Percentiles rank a stretch among this genome's conserved stretches.
phyloP scores from a whole-genome alignment of 1,140 invertebrate species.

The Rhopalosiphum padi region DNA sequence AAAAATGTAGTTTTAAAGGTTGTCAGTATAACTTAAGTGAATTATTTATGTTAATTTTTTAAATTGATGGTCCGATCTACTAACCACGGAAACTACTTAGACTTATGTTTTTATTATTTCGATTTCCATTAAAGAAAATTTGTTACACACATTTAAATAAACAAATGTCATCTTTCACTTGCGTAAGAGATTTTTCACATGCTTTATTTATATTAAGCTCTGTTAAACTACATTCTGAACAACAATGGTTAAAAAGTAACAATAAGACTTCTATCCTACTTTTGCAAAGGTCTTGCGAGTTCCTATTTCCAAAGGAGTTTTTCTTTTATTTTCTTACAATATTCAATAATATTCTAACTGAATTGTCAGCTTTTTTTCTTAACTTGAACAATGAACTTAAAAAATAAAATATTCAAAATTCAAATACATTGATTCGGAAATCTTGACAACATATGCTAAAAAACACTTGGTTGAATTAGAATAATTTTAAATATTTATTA shows the following conservation, averaged over 20 bases:
- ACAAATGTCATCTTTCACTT: background rate
- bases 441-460: background rate
- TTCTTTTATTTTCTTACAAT: background rate
- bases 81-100: background rate
- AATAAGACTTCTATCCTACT: background rate
- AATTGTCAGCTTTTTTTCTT: background rate
- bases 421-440: background rate
- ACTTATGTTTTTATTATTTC: slow-evolving; percentile 1
- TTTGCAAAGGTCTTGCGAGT: background rate
- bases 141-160: background rate
- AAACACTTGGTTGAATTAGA: background rate
- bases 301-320: background rate
- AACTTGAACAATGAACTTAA: background rate
- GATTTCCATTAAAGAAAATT: background rate
- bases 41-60: background rate
- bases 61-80: background rate
- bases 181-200: background rate
- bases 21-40: background rate
- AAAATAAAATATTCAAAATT: background rate
- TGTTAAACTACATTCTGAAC: slow-evolving; percentile 9
- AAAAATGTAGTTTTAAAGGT: slow-evolving; percentile 1
- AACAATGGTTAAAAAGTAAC: background rate
- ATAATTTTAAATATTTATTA: background rate
- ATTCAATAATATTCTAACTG: background rate
- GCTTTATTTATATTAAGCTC: background rate